Conservation (phyloP, 2,113 vertebrate genomes). For the Nansenia antarctica region DNA sequence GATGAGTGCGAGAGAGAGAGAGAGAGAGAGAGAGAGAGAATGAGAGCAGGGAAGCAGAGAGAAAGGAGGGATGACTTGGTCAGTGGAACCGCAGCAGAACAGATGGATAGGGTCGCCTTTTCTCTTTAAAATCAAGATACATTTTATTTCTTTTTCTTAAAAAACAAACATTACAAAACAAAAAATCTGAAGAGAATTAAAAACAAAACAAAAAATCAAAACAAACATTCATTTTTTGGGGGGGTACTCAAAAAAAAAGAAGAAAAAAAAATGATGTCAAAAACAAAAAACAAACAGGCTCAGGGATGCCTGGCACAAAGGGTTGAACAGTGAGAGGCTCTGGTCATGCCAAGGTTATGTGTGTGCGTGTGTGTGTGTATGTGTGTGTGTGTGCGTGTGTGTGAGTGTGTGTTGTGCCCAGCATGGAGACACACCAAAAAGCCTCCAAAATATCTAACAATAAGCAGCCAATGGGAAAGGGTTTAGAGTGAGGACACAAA, state of each 20-base stretch:
- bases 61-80: constrained; percentile 5
- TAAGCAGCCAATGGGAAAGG: constrained; percentile 24
- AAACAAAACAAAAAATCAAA: constrained; percentile 68
- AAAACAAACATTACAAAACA: constrained; percentile 83
- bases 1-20: background rate
- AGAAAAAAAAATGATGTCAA: constrained; percentile 51
- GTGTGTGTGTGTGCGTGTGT: constrained; percentile 11
- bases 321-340: constrained; percentile 55
- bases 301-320: constrained; percentile 72
- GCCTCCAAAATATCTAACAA: constrained; percentile 13
- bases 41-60: background rate
- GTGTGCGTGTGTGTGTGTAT: constrained; percentile 2
- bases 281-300: constrained; percentile 31
- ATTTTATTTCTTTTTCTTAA: constrained; percentile 83
- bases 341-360: constrained; percentile 40
- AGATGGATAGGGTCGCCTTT: constrained; percentile 63
- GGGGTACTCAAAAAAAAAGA: constrained; percentile 48
- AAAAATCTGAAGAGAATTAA: constrained; percentile 75
- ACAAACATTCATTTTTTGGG: constrained; percentile 58
- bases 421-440: constrained; percentile 7
- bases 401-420: background rate
- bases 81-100: constrained; percentile 50
- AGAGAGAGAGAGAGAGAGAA: too few relatives aligned
- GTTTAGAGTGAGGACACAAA: constrained; percentile 17
- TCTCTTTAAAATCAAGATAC: constrained; percentile 84